Evolutionary conservation across 2,113 vertebrate species (phyloP), one percentile per base, ranked within the genome.

Genomic region (Lynx canadensis): DNA sequence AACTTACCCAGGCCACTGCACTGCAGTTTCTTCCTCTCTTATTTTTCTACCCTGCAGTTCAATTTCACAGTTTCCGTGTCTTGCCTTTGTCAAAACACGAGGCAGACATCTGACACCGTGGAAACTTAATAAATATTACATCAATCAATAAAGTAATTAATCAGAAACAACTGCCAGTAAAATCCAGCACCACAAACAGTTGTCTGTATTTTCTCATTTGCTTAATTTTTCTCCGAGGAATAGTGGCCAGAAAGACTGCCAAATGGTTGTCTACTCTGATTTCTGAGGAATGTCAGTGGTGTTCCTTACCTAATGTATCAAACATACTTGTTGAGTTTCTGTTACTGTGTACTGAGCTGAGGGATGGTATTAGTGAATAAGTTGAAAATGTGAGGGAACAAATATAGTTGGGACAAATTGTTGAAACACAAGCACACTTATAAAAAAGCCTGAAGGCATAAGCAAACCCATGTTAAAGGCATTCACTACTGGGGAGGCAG

Each of bases 41-140:
- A 16, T 55, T 95, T 69, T 89, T 91, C 76, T 96, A 50, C 66
- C 76, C 52, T 66, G 48, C 19, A 81, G 57, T 81, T 48, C 4
- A 86, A 27, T 89, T 93, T 83, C 84, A 48, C 86, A 76, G 68
- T 87, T 89, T 82, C 50, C 45, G 95, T 41, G 33, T 66, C 80
- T 94, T 91, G 36, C n/a, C 66, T 93, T 89, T 41, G 18, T 94
- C 33, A 74, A 87, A 93, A 87, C 68, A 71, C 38, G 25, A 89
- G 65, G 83, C 80, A 95, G 92, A 95, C 50, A 83, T 87, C 89
- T 66, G 90, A 96, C 52, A 87, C 18, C 4, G 15, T 86, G 88
- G 81, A 83, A 55, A 88, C 16, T n/a, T 92, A 89, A 91, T 94
- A 95, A 91, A 95, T 85, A 93, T 91, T 55, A 38, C n/a, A 92